Evolutionary conservation across 2,797 vertebrate species (phyloP).

Genomic region (Gallinago solitaria): DNA sequence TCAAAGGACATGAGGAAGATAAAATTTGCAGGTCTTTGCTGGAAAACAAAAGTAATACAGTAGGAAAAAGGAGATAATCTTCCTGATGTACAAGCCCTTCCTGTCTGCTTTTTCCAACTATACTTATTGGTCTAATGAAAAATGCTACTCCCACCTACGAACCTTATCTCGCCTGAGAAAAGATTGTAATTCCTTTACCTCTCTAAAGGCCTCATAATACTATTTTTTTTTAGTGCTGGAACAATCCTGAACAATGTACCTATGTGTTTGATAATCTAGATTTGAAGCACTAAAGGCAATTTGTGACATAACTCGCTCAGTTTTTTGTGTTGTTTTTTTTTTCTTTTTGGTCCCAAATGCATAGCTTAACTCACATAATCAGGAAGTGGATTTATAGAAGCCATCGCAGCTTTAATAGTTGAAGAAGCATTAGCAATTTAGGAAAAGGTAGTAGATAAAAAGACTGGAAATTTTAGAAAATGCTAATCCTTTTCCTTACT

Average conservation of each 20-base stretch:
- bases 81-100: neutral
- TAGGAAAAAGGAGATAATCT: neutral
- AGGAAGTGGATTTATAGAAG: constrained; percentile 21
- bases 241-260: neutral
- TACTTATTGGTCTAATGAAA: neutral
- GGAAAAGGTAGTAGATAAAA: constrained; percentile 29
- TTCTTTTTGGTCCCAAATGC: neutral
- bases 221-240: neutral
- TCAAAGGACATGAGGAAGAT: neutral
- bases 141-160: neutral
- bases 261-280: neutral
- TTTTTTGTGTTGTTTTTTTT: too few species aligned
- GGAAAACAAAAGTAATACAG: neutral
- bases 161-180: neutral
- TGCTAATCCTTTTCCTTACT: constrained; percentile 5
- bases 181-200: neutral
- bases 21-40: neutral
- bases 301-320: neutral
- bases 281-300: constrained; percentile 24
- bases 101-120: neutral
- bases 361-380: constrained; percentile 24
- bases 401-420: constrained; percentile 12
- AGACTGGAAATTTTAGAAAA: constrained; percentile 24
- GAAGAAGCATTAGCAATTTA: constrained; percentile 37
- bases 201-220: neutral